Conservation (phyloP, 2,797 vertebrate genomes). For the Phrynocephalus vlangalii region DNA sequence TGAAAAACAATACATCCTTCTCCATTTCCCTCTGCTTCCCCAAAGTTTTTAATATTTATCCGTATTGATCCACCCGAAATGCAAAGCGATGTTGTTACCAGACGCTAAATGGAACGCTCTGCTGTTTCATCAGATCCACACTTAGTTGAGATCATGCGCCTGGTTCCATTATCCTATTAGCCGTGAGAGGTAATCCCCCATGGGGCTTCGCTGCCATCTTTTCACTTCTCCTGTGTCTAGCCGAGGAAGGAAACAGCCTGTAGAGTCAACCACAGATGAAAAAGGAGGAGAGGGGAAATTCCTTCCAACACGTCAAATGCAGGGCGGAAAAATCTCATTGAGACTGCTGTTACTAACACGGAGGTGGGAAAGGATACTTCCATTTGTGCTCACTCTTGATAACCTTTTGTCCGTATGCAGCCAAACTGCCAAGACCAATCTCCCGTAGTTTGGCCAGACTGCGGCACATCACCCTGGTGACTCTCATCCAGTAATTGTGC, state of each 20-base stretch:
- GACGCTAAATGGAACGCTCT: constrained; percentile 23
- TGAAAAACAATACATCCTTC: constrained; percentile 25
- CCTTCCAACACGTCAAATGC: neutral
- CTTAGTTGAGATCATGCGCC: constrained; percentile 38
- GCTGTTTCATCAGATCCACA: constrained; percentile 43
- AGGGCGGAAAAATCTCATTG: neutral
- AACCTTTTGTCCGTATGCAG: neutral
- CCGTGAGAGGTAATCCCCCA: constrained; percentile 27
- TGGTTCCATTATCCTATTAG: constrained; percentile 53
- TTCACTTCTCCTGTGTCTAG: neutral
- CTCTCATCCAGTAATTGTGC: neutral
- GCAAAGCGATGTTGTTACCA: constrained; percentile 26
- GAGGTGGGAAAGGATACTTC: neutral
- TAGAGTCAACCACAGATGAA: neutral
- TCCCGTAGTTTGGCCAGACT: neutral
- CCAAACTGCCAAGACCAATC: neutral
- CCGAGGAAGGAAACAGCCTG: neutral
- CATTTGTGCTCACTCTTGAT: neutral
- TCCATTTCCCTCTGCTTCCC: constrained; percentile 24
- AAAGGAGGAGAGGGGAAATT: neutral
- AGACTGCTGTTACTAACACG: neutral
- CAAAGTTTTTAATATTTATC: constrained; percentile 33
- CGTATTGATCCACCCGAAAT: neutral
- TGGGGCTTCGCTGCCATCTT: neutral
- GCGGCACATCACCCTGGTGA: neutral